Evolutionary conservation across 2,888 invertebrate genomes (phyloP).

Genomic region (Coelopa pilipes): DNA sequence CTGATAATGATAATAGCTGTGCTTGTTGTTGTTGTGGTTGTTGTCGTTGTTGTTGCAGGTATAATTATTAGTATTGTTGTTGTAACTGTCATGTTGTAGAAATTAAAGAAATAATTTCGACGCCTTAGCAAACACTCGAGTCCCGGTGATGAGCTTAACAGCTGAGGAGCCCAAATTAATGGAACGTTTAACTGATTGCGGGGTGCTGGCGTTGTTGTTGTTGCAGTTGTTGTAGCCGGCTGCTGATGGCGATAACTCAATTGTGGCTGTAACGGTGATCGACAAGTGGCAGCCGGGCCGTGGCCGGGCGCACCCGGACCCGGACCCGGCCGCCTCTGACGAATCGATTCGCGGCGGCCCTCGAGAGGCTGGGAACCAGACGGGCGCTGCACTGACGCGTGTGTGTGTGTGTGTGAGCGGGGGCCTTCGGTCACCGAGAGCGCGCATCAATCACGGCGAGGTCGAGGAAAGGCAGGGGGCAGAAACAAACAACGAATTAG

Average conservation of each 20-base stretch:
- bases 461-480: no score
- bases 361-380: background rate
- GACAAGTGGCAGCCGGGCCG: background rate
- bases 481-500: no score
- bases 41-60: background rate
- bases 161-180: slow-evolving; percentile 50
- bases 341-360: slow-evolving; percentile 22
- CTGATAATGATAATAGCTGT: slow-evolving; percentile 8
- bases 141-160: slow-evolving; percentile 55
- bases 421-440: no score
- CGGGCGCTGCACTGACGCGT: background rate
- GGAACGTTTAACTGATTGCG: slow-evolving; percentile 30
- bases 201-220: background rate
- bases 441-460: no score
- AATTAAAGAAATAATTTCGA: slow-evolving; percentile 8
- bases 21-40: background rate
- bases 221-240: background rate
- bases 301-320: no score
- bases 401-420: no score
- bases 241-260: background rate
- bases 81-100: background rate
- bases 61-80: background rate
- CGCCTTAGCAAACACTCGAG: slow-evolving; percentile 31
- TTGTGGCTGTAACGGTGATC: background rate
- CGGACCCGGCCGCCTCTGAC: background rate